Percentiles rank a stretch among this genome's conserved stretches.
These are phyloP conservation scores for Hyperoplus lanceolatus DNA, from an alignment of 2,797 vertebrate species.

Conservation along the genomic window DNA sequence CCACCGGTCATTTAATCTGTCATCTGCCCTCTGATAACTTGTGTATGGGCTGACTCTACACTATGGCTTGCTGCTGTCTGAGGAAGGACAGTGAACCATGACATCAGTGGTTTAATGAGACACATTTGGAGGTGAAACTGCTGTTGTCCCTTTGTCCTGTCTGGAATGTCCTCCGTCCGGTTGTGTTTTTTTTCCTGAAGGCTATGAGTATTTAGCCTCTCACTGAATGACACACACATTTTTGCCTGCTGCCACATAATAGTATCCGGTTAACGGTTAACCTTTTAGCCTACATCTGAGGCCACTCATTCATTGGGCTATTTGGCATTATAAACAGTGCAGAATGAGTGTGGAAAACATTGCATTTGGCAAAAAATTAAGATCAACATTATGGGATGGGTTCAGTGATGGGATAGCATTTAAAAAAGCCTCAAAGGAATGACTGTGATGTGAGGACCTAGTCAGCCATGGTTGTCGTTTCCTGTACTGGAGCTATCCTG, in stretches of 20 bases:
- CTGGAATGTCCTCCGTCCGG: neutral
- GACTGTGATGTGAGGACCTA: neutral
- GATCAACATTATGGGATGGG: neutral
- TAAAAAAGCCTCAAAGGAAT: neutral
- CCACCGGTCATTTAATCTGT: constrained; percentile 24
- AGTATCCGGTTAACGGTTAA: too few species aligned
- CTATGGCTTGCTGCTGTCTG: neutral
- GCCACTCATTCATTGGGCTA: neutral
- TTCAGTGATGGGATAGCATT: neutral
- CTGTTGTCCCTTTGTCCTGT: neutral
- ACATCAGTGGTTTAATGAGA: neutral
- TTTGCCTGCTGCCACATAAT: too few species aligned
- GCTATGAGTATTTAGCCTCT: neutral
- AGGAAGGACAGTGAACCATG: neutral
- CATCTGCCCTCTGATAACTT: constrained; percentile 1
- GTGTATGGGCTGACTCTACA: neutral
- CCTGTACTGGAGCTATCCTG: constrained; percentile 1
- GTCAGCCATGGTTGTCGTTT: constrained; percentile 21
- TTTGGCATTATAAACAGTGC: neutral
- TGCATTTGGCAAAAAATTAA: neutral
- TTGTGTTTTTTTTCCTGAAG: neutral
- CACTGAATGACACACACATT: too few species aligned
- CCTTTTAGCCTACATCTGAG: neutral
- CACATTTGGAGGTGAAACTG: neutral
- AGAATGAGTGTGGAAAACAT: neutral